Evolutionary conservation across 2,797 vertebrate genomes (phyloP), one percentile per base, ranked within the genome.

Genomic region (Sebastes minor): DNA sequence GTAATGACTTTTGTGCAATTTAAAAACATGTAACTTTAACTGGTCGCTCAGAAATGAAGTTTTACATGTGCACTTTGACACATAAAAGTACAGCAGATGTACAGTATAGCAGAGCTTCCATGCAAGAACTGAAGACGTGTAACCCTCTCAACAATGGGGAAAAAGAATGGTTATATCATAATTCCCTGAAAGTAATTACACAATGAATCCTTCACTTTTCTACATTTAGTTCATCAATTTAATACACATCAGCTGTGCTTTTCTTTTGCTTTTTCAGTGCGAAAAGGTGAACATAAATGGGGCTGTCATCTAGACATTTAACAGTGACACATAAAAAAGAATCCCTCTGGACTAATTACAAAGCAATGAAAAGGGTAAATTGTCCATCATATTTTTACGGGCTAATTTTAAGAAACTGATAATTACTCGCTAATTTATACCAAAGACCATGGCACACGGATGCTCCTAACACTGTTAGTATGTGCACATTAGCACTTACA

Each of bases 291-390:
- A 28, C 49, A 46, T 27, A 70, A 62, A 73, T 11, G 30, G 3
- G 2, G 6, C 67, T 68, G 63, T 76, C 70, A 73, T 80, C 22
- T 9, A 53, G 42, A 74, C 13, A 20, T 71, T 69, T 76, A 20
- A 70, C 72, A 60, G 1, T 32, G 38, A 71, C 28, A 1, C 63
- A 60, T 85, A 38, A 42, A 77, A 65, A 33, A 11, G 5, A 67
- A 61, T 83, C 56, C 57, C 49, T 33, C 22, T n/a, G 5, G 59
- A 69, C 46, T 80, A 81, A 87, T 87, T 80, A 65, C 38, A 76
- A 71, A 65, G 56, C 52, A 67, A 42, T 71, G 38, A 79, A 85
- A 83, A 71, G 52, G 28, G 27, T 65, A 75, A 53, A 72, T 32
- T 66, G 28, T 70, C 63, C 52, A 33, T 78, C 78, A 65, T 52